Conservation (phyloP, 2,797 vertebrate species). For the Eutrigla gurnardus region DNA sequence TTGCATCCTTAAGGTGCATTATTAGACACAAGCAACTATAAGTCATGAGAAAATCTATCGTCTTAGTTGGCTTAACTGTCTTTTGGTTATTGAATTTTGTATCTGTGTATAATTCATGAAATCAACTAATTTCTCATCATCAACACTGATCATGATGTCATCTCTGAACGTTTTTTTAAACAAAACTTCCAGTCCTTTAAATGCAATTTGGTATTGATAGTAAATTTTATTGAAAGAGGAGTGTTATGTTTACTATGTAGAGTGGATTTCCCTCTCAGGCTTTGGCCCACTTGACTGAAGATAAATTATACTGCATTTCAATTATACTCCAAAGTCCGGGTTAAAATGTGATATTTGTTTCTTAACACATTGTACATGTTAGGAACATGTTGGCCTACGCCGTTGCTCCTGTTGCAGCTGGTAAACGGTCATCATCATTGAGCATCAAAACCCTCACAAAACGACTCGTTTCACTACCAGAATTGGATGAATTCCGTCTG, state of each 20-base stretch:
- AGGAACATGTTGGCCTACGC: no score
- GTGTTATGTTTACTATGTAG: not conserved
- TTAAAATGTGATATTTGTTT: no score
- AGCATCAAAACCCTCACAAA: no score
- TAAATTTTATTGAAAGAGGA: not conserved
- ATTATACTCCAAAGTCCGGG: not conserved
- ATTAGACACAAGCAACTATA: not conserved
- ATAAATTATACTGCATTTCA: not conserved
- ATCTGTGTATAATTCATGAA: not conserved
- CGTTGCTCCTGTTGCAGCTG: no score
- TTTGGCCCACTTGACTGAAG: not conserved
- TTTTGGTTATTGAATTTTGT: not conserved
- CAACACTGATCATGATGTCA: not conserved
- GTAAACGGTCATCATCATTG: no score
- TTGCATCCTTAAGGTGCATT: not conserved
- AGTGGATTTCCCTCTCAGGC: not conserved
- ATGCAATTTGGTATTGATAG: not conserved
- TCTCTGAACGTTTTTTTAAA: not conserved
- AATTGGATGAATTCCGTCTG: no score
- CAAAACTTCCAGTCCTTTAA: not conserved
- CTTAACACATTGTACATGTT: no score
- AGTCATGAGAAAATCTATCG: not conserved
- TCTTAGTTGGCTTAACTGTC: not conserved
- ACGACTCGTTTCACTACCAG: no score
- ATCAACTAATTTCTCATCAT: not conserved